These are phyloP conservation scores for Tiliacea aurago DNA, from an alignment of 2,888 invertebrate species.

Conservation along the genomic window DNA sequence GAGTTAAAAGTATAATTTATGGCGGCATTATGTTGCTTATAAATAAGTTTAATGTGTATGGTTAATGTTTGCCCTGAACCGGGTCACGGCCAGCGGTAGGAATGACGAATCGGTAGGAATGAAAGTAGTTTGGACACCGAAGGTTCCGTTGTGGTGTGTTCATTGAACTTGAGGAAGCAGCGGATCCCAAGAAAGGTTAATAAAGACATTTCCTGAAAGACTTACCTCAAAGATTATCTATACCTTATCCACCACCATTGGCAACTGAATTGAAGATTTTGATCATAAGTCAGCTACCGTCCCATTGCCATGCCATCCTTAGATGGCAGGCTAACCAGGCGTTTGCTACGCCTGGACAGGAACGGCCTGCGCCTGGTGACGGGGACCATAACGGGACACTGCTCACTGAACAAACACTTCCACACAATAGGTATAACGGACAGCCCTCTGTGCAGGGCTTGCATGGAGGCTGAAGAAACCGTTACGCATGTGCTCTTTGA, in stretches of 20 bases:
- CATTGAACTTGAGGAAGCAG: conserved; percentile 25
- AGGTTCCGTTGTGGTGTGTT: conserved; percentile 12
- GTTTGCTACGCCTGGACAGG: too few species aligned
- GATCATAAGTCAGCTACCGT: not conserved
- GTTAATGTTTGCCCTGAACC: conserved; percentile 34
- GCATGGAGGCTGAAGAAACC: too few species aligned
- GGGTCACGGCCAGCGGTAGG: conserved; percentile 39
- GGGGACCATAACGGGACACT: too few species aligned
- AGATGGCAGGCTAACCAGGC: too few species aligned
- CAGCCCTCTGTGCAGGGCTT: too few species aligned
- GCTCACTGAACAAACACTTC: too few species aligned
- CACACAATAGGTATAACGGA: too few species aligned
- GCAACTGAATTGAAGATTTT: not conserved
- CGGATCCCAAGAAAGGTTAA: not conserved
- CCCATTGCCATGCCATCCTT: conserved; percentile 17
- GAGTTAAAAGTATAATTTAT: conserved; percentile 48
- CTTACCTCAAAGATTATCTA: not conserved
- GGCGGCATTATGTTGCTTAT: conserved; percentile 34
- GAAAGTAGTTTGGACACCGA: conserved; percentile 4
- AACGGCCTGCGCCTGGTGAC: too few species aligned
- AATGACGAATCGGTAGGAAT: conserved; percentile 20
- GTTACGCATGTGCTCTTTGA: too few species aligned
- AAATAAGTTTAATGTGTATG: conserved; percentile 51
- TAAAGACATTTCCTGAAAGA: not conserved
- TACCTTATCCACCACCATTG: not conserved